Evolutionary conservation across 2,113 vertebrate species (phyloP).

Genomic region (Halichoeres trimaculatus): DNA sequence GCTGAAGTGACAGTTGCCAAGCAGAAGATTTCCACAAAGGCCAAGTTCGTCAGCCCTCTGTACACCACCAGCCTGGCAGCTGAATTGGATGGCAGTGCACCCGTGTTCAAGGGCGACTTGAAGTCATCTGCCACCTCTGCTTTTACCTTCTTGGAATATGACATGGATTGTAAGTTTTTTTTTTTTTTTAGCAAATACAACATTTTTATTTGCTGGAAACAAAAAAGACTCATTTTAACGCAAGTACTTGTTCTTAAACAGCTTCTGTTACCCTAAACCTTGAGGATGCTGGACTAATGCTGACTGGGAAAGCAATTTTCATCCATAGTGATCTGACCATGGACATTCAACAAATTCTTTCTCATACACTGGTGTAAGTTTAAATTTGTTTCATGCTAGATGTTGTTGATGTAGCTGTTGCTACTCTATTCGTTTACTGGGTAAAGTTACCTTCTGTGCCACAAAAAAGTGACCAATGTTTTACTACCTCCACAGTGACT

Average conservation of each 20-base stretch:
- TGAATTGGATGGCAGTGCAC: slow-evolving; percentile 79
- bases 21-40: slow-evolving; percentile 83
- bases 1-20: slow-evolving; percentile 78
- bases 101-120: slow-evolving; percentile 79
- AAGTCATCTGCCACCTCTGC: slow-evolving; percentile 88
- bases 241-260: slow-evolving; percentile 53
- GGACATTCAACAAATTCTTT: slow-evolving; percentile 77
- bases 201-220: not conserved
- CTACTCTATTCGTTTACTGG: not conserved
- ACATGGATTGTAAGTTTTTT: slow-evolving; percentile 88
- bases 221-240: not conserved
- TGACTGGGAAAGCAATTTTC: slow-evolving; percentile 61
- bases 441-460: too few relatives aligned
- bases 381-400: not conserved
- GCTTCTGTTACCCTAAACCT: slow-evolving; percentile 79
- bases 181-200: not conserved
- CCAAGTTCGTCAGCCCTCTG: slow-evolving; percentile 85
- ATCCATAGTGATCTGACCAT: slow-evolving; percentile 85
- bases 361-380: slow-evolving; percentile 81
- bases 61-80: slow-evolving; percentile 84
- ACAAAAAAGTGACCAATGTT: too few relatives aligned
- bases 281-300: slow-evolving; percentile 73
- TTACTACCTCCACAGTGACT: slow-evolving; percentile 68
- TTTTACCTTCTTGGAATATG: slow-evolving; percentile 86
- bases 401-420: not conserved